These are phyloP conservation scores for Apantesis nais DNA, from an alignment of 2,888 invertebrate genomes.

Conservation along the genomic window DNA sequence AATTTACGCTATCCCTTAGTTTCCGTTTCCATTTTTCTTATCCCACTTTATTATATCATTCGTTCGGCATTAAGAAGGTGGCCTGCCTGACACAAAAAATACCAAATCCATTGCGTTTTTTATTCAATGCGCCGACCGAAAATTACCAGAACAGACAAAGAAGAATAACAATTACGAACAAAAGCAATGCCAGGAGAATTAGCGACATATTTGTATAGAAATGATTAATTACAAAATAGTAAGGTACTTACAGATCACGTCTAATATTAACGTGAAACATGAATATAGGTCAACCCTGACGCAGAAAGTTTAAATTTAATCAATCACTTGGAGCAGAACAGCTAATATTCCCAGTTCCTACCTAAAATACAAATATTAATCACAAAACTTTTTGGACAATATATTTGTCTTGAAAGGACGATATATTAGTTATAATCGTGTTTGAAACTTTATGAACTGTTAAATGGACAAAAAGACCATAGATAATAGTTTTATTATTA, in stretches of 20 bases:
- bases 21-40: no score
- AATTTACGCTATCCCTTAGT: background rate
- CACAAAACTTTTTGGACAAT: conserved; percentile 27
- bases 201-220: background rate
- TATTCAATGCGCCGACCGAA: no score
- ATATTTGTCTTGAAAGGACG: background rate
- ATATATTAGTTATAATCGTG: background rate
- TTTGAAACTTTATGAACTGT: background rate
- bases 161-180: no score
- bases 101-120: no score
- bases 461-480: background rate
- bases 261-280: conserved; percentile 23
- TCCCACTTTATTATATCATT: no score
- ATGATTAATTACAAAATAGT: background rate
- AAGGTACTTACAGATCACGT: conserved; percentile 10
- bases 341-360: conserved; percentile 27
- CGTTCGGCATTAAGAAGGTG: background rate
- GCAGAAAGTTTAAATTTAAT: conserved; percentile 43
- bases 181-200: background rate
- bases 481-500: background rate
- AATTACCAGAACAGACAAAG: no score
- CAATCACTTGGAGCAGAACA: conserved; percentile 33
- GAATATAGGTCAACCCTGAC: conserved; percentile 28
- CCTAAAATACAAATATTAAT: conserved; percentile 31
- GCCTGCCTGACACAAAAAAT: background rate